These are phyloP conservation scores for Phallusia fumigata DNA, from an alignment of 23 tunicate species.

Conservation along the genomic window DNA sequence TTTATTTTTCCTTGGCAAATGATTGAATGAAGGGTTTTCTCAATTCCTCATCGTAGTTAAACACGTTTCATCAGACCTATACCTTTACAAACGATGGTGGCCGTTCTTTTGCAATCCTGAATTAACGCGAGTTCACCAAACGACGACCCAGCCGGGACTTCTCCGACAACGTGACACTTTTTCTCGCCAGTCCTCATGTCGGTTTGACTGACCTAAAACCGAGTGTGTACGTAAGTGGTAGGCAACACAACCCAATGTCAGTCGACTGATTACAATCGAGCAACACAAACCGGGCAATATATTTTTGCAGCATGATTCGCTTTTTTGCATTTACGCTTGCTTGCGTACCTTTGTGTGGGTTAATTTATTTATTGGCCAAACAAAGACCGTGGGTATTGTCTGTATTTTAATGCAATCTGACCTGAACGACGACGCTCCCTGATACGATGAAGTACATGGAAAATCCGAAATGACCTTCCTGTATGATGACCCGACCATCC, in stretches of 20 bases:
- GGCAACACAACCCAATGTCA: too few species aligned
- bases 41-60: too few species aligned
- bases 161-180: slow-evolving; percentile 56
- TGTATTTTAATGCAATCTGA: neutral
- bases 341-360: too few species aligned
- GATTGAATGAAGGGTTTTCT: too few species aligned
- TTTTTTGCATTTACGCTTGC: too few species aligned
- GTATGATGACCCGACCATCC: slow-evolving; percentile 74
- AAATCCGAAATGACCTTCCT: slow-evolving; percentile 82
- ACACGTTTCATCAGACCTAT: too few species aligned
- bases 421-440: slow-evolving; percentile 87
- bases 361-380: too few species aligned
- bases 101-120: slow-evolving; percentile 80
- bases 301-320: too few species aligned
- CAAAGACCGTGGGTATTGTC: too few species aligned
- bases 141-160: slow-evolving; percentile 82
- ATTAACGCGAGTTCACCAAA: slow-evolving; percentile 93
- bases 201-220: slow-evolving; percentile 46
- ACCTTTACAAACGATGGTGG: slow-evolving; percentile 93
- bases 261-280: too few species aligned
- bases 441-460: slow-evolving; percentile 86
- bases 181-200: slow-evolving; percentile 63
- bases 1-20: too few species aligned
- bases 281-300: too few species aligned
- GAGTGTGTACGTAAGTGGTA: neutral